Base-by-base conservation (phyloP, 2,888 invertebrate genomes). In the Ophonus ardosiacus region DNA sequence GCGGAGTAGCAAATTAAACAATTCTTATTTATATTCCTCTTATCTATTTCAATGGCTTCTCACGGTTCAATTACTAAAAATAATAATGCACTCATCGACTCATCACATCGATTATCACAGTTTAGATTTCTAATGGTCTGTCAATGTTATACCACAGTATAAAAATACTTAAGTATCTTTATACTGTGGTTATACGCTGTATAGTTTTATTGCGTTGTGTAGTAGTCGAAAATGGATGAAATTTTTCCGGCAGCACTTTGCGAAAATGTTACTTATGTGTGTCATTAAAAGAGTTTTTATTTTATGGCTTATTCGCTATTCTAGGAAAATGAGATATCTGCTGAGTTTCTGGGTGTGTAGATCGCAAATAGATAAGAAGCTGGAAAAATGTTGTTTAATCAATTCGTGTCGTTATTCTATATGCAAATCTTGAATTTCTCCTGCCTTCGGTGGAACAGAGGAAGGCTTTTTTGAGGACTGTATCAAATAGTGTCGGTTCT, bases 341-440 rank as follows among this genome's bases (percentile, higher is more conserved):
- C 31, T 24, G n/a, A 21, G 38, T n/a, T 51, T 18, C 61, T 83
- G 83, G 83, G 74, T 40, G 83, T 76, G 83, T 74, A 61, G 83
- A 83, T 83, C 15, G 61, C 83, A 83, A 83, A 83, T 61, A 74
- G 83, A 83, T 83, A 83, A 74, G 57, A 38, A 76, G 56, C 13
- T 56, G 31, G 18, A 43, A 83, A 83, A 81, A 83, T 83, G 83
- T 38, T 83, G 18, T 76, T 83, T 83, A 83, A 83, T 83, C 83
- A 76, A 83, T 83, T 61, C 51, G 76, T 63, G 82, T 71, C 71
- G 71, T 82, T 82, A 82, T 83, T 59, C 74, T 76, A 83, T 83
- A 83, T 83, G 83, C 76, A 83, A 83, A 83, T 83, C 18, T 76
- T 59, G 57, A 38, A 71, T 83, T 83, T 83, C 83, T 76, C 83